Conservation (phyloP, 2,113 vertebrate genomes). For the Thalassoma bifasciatum region DNA sequence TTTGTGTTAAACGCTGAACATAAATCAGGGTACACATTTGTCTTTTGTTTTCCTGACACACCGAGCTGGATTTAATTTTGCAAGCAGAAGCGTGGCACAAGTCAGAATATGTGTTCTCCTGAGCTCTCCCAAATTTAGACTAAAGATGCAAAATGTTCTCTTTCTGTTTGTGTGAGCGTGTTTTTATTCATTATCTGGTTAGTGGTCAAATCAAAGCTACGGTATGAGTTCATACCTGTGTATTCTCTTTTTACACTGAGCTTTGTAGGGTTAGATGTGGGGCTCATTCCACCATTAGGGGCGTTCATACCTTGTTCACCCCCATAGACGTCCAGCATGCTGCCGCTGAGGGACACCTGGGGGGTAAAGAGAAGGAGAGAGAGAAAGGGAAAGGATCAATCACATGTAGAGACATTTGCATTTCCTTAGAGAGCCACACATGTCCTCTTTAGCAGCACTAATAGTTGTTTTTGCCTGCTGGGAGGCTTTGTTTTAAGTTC, state of each 20-base stretch:
- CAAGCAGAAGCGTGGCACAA: constrained; percentile 3
- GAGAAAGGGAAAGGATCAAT: constrained; percentile 22
- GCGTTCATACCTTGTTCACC: constrained; percentile 90
- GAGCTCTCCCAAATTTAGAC: neutral
- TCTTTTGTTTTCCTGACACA: constrained; percentile 23
- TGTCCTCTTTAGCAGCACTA: constrained; percentile 17
- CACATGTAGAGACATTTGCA: constrained; percentile 7
- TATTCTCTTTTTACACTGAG: constrained; percentile 93
- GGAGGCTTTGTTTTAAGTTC: constrained; percentile 40
- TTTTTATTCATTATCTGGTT: constrained; percentile 15
- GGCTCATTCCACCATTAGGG: constrained; percentile 89
- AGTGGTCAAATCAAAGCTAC: constrained; percentile 49
- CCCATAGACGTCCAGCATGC: constrained; percentile 93
- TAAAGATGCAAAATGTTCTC: neutral
- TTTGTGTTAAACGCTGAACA: constrained; percentile 43
- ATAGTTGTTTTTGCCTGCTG: constrained; percentile 56
- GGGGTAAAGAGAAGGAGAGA: constrained; percentile 3
- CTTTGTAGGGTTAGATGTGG: constrained; percentile 88
- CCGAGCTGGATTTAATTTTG: constrained; percentile 19
- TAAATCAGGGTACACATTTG: constrained; percentile 38
- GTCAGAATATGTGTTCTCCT: neutral
- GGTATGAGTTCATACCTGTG: constrained; percentile 87
- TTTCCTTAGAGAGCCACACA: constrained; percentile 21
- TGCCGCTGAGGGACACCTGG: constrained; percentile 89
- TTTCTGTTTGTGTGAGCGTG: neutral